Evolutionary conservation across 2,888 invertebrate species (phyloP), one percentile per base, ranked within the genome.

Genomic region (Notodonta dromedarius): DNA sequence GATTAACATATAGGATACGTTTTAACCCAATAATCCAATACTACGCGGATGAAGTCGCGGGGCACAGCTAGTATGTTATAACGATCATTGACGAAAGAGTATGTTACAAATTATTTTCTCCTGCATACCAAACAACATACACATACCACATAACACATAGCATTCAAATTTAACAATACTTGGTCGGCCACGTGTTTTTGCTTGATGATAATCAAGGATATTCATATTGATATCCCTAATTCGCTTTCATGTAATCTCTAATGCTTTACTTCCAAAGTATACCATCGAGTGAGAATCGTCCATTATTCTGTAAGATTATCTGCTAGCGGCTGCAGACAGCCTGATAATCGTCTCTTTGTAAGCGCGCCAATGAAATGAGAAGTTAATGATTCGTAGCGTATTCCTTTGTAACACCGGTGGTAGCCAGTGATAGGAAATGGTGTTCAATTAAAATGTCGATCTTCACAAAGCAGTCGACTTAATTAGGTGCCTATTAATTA

Each of bases 301-400:
- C 35, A 35, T 13, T 57, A 70, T 59, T 68, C 63, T 65, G 56
- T 67, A 63, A 78, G 67, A 77, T 76, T 77, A 76, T 71, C 71
- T 63, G 66, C 67, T 64, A 60, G 62, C 64, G 68, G 68, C 70
- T 69, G 70, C 73, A 70, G 77, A 78, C 78, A 71, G 67, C 65
- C 67, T 68, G 78, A 77, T 79, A 77, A 79, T 81, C 73, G 73
- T 67, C 74, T 68, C 60, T 63, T 70, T 69, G 66, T 74, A 75
- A 80, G 77, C 76, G 71, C 67, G 69, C 72, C 76, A 73, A 79
- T 78, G 77, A 82, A 85, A 84, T 79, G 79, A 79, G 77, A 81
- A 82, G 83, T 82, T 84, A 86, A 87, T 86, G 85, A 83, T 83
- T 85, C 83, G 83, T 77, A 76, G 76, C 81, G 82, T 80, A 85